Evolutionary conservation across 1,140 invertebrate species (phyloP).

Genomic region (Cherax destructor): DNA sequence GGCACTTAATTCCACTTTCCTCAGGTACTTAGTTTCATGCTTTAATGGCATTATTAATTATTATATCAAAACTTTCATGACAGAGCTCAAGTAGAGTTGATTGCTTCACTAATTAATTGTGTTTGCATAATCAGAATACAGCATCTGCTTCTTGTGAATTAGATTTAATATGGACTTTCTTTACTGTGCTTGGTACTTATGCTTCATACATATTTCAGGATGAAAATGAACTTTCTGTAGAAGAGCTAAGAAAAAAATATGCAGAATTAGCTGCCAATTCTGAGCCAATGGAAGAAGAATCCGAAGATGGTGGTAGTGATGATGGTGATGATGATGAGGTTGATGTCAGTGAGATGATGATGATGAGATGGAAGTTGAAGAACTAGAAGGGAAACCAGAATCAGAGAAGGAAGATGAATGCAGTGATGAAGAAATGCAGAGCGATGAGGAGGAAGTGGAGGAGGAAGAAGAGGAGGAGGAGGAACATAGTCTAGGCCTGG

Average conservation of each 20-base stretch:
- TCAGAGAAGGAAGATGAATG: conserved; percentile 75
- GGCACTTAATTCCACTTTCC: too few relatives aligned
- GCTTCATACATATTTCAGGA: conserved; percentile 75
- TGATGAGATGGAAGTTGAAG: too few relatives aligned
- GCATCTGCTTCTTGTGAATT: too few relatives aligned
- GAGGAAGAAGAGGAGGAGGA: conserved; percentile 77
- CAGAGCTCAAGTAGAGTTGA: too few relatives aligned
- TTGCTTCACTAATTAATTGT: too few relatives aligned
- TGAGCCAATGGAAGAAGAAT: conserved; percentile 74
- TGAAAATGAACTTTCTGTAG: conserved; percentile 87
- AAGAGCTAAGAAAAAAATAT: conserved; percentile 87
- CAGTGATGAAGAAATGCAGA: conserved; percentile 74
- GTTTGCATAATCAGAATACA: too few relatives aligned
- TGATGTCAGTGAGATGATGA: conserved; percentile 67
- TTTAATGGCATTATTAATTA: too few relatives aligned
- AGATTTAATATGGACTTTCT: too few relatives aligned
- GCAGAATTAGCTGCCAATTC: conserved; percentile 74
- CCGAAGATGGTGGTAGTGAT: conserved; percentile 74
- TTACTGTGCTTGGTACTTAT: too few relatives aligned
- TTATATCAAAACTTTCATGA: too few relatives aligned
- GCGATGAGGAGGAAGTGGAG: conserved; percentile 78
- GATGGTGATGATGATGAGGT: conserved; percentile 71
- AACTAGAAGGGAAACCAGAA: conserved; percentile 73
- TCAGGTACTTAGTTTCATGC: too few relatives aligned
- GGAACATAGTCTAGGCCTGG: conserved; percentile 79